Conservation (phyloP, 35 echinoderm and acorn worm genomes). For the Lytechinus variegatus region DNA sequence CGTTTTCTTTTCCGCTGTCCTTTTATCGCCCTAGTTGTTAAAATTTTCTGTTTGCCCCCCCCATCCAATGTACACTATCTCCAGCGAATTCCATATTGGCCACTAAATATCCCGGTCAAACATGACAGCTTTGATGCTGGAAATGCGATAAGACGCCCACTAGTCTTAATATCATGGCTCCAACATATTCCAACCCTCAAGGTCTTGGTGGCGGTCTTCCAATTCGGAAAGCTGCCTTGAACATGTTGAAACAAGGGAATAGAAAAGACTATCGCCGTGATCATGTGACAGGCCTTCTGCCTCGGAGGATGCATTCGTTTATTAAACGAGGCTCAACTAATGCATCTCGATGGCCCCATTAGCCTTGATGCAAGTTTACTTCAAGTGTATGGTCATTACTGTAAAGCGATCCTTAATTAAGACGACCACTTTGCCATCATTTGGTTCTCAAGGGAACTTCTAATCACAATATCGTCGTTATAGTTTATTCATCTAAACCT, state of each 20-base stretch:
- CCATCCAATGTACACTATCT: too few relatives aligned
- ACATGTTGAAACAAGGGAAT: not conserved
- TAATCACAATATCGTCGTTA: not conserved
- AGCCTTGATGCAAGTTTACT: not conserved
- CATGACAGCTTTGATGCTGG: not conserved
- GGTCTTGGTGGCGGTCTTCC: not conserved
- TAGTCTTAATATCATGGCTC: not conserved
- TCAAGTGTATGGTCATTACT: not conserved
- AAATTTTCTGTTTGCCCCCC: too few relatives aligned
- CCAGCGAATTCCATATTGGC: too few relatives aligned
- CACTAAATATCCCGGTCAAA: too few relatives aligned
- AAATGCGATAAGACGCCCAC: not conserved
- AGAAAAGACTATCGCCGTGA: not conserved
- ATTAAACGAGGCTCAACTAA: conserved; percentile 1
- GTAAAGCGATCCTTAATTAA: not conserved
- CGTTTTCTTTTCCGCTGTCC: too few relatives aligned
- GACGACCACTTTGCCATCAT: not conserved
- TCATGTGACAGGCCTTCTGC: not conserved
- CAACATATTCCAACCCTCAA: not conserved
- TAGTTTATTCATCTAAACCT: not conserved
- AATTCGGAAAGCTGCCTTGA: not conserved
- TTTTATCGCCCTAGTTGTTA: too few relatives aligned
- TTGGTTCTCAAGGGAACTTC: not conserved
- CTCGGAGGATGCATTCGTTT: not conserved
- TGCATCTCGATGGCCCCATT: not conserved